phyloP scores from a whole-genome alignment of 1,140 invertebrate genomes.

The Cotesia typhae region DNA sequence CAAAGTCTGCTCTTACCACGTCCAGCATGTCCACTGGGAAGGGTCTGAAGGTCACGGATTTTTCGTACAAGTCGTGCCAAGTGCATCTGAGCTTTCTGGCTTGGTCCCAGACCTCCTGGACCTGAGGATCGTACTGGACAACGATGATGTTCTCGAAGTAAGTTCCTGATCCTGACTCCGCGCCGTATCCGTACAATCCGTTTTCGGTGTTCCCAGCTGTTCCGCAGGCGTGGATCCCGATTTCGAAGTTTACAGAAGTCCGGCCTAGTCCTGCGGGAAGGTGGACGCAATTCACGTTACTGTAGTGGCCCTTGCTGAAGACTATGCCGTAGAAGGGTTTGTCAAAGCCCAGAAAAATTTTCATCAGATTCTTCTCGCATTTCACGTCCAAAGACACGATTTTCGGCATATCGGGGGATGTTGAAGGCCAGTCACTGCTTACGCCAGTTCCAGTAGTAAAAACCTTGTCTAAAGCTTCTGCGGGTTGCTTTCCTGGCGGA shows the following conservation, averaged over 20 bases:
- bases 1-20: slow-evolving; percentile 91
- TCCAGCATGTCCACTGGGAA: slow-evolving; percentile 96
- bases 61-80: slow-evolving; percentile 96
- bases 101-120: slow-evolving; percentile 97
- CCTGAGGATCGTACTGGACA: slow-evolving; percentile 92
- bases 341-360: slow-evolving; percentile 91
- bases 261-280: slow-evolving; percentile 86
- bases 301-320: slow-evolving; percentile 92
- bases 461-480: slow-evolving; percentile 71
- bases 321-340: slow-evolving; percentile 95
- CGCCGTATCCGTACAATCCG: slow-evolving; percentile 82
- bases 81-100: slow-evolving; percentile 91
- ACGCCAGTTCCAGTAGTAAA: slow-evolving; percentile 59
- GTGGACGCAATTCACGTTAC: slow-evolving; percentile 91
- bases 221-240: slow-evolving; percentile 89
- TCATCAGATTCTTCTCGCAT: slow-evolving; percentile 94
- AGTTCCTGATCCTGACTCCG: slow-evolving; percentile 86
- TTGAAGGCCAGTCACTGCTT: slow-evolving; percentile 80
- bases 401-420: slow-evolving; percentile 87
- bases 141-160: slow-evolving; percentile 96
- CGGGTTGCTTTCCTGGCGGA: slow-evolving; percentile 62
- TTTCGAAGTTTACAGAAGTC: slow-evolving; percentile 88
- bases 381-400: slow-evolving; percentile 91
- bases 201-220: slow-evolving; percentile 91
- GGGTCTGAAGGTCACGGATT: slow-evolving; percentile 92